Conservation (phyloP, 2,113 vertebrate species). For the Hippolais icterina region DNA sequence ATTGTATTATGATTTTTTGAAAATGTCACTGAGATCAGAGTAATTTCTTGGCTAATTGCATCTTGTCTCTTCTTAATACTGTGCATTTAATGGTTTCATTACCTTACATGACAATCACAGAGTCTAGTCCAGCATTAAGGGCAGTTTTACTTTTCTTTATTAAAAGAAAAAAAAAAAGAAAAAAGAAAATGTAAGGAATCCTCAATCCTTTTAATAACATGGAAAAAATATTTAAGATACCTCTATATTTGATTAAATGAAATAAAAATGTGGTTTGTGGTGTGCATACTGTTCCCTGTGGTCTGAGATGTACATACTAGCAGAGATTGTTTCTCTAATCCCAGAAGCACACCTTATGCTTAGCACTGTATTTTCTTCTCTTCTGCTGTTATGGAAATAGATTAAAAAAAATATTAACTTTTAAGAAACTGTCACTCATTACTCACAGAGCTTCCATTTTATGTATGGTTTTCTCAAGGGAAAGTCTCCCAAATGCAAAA, state of each 20-base stretch:
- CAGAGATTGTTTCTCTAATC: constrained; percentile 81
- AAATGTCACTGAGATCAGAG: constrained; percentile 99
- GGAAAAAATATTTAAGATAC: constrained; percentile 70
- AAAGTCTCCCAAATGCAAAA: constrained; percentile 72
- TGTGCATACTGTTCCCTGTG: constrained; percentile 63
- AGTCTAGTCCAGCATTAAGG: constrained; percentile 73
- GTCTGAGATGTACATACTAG: constrained; percentile 73
- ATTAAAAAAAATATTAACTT: constrained; percentile 86
- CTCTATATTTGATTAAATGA: constrained; percentile 70
- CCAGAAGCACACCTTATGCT: constrained; percentile 77
- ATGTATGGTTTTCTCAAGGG: constrained; percentile 68
- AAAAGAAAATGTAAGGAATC: constrained; percentile 29
- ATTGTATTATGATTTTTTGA: constrained; percentile 99
- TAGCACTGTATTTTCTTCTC: constrained; percentile 73
- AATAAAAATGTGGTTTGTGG: constrained; percentile 68
- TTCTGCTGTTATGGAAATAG: constrained; percentile 76
- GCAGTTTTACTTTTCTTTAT: constrained; percentile 59
- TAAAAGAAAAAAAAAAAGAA: neutral
- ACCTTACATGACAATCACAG: constrained; percentile 89
- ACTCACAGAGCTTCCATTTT: constrained; percentile 66
- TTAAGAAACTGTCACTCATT: constrained; percentile 85
- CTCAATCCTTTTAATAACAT: constrained; percentile 67
- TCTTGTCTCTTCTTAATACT: constrained; percentile 98
- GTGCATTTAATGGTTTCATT: constrained; percentile 97
- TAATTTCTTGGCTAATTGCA: constrained; percentile 99